These are phyloP conservation scores for Arbacia lixula DNA, from an alignment of 53 echinoderm and acorn worm species.

Conservation along the genomic window DNA sequence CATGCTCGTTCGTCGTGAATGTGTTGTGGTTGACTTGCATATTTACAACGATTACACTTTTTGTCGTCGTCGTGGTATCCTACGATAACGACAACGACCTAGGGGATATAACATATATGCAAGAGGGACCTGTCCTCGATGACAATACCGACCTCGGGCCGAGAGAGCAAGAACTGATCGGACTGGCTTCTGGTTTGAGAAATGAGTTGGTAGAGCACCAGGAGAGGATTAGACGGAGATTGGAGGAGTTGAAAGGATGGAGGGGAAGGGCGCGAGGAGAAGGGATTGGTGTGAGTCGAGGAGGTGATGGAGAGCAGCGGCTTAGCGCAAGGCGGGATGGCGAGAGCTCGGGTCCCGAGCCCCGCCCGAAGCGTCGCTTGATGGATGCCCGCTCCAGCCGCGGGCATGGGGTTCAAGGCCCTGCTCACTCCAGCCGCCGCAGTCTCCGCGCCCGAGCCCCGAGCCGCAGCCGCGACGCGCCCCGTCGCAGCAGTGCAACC, in stretches of 20 bases:
- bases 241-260: neutral
- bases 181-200: constrained; percentile 5
- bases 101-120: neutral
- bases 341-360: constrained; percentile 15
- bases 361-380: constrained; percentile 52
- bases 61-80: constrained; percentile 1
- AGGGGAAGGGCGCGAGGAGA: neutral
- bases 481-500: constrained; percentile 12
- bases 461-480: constrained; percentile 12
- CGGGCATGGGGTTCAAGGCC: constrained; percentile 1
- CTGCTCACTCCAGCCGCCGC: neutral
- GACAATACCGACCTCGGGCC: constrained; percentile 10
- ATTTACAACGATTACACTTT: neutral
- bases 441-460: neutral
- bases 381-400: constrained; percentile 39
- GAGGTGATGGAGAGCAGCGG: neutral
- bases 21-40: constrained; percentile 1
- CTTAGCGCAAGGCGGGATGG: neutral
- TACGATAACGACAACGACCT: constrained; percentile 2
- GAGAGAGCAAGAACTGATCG: constrained; percentile 23
- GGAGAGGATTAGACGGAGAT: constrained; percentile 14
- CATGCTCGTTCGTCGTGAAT: too few relatives aligned
- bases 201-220: constrained; percentile 11
- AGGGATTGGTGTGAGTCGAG: neutral
- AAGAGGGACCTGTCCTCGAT: neutral